Base-by-base conservation (phyloP, 2,888 invertebrate genomes). In the Amphipyra berbera region DNA sequence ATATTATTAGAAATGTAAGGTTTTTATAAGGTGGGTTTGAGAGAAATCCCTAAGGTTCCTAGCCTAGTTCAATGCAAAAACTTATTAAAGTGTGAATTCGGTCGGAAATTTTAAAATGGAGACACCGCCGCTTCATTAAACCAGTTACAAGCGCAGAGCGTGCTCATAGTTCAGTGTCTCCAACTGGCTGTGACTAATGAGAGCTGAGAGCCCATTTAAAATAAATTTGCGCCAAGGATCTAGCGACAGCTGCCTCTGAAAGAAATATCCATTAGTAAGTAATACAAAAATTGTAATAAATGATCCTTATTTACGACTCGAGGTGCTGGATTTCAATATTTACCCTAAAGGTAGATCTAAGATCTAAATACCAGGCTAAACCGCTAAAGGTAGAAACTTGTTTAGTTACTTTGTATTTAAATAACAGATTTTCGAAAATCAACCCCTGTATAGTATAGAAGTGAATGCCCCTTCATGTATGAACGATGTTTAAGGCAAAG, bases 151-250 rank as follows among this genome's bases (percentile, higher is more conserved):
- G 66, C 71, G 61, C 66, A 66, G 68, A 78, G 21, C 21, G 21
- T 21, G 21, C 62, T 71, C 68, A 76, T 73, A 72, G 76, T 68
- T 65, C 47, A 63, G 52, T 66, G 69, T 74, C 61, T 81, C 70
- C 73, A 81, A 73, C 68, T 73, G 61, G 58, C 76, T 76, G 77
- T 72, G 59, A 77, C 71, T 81, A 83, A 82, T 81, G 64, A 64
- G 61, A 69, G 68, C 73, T 69, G 63, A 74, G 67, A 61, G 63
- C 55, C 21, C 58, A 65, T 68, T 77, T 70, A 44, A 72, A 69
- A 62, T 66, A 62, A 45, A 57, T 59, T 68, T 42, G 30, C 30
- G 30, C 48, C 21, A 42, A 58, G 27, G 15, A 65, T 65, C 41
- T 44, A 21, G 48, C 9, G 30, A 45, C 6, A 21, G 42, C 35